Evolutionary conservation across 2,888 invertebrate species (phyloP).

Genomic region (Latheticus oryzae): DNA sequence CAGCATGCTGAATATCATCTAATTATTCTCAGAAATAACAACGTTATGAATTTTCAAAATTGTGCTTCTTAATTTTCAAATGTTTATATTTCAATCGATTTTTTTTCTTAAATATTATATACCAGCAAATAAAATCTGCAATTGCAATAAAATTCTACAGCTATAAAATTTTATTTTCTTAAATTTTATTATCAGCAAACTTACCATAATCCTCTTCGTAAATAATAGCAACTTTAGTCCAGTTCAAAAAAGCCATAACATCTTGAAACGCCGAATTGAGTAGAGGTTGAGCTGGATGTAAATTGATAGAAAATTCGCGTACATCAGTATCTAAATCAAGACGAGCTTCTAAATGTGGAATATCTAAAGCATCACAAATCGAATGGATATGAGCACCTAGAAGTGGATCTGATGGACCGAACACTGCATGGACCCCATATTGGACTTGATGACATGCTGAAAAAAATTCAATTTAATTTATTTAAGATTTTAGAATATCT

Average conservation of each 20-base stretch:
- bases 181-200: too few relatives aligned
- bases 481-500: not conserved
- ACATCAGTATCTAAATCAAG: slow-evolving; percentile 71
- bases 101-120: too few relatives aligned
- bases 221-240: slow-evolving; percentile 83
- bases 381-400: slow-evolving; percentile 82
- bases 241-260: slow-evolving; percentile 81
- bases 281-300: slow-evolving; percentile 79
- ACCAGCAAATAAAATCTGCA: too few relatives aligned
- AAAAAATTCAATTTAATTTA: too few relatives aligned
- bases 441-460: slow-evolving; percentile 79
- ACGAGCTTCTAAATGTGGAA: slow-evolving; percentile 81
- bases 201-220: slow-evolving; percentile 83
- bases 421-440: slow-evolving; percentile 79
- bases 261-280: slow-evolving; percentile 81
- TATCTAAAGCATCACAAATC: slow-evolving; percentile 82
- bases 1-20: too few relatives aligned
- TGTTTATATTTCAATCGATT: too few relatives aligned
- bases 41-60: too few relatives aligned
- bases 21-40: too few relatives aligned
- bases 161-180: too few relatives aligned
- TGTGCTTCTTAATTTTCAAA: too few relatives aligned
- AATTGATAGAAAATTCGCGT: slow-evolving; percentile 80
- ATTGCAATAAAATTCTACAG: too few relatives aligned
- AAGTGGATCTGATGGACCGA: slow-evolving; percentile 81